phyloP scores from a whole-genome alignment of 2,888 invertebrate genomes.

The Pilophorus perplexus region DNA sequence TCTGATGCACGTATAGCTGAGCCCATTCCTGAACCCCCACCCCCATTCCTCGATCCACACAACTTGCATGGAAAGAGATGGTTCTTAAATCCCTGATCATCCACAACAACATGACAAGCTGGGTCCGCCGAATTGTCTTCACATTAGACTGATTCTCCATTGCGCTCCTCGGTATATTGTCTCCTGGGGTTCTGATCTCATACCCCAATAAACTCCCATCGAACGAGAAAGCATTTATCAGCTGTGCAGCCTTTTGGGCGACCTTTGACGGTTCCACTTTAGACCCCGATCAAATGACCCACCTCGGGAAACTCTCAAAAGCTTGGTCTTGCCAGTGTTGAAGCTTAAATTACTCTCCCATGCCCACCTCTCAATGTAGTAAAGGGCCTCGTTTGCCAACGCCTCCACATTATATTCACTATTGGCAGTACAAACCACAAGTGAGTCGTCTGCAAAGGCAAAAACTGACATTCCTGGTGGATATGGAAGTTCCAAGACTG shows the following conservation, averaged over 20 bases:
- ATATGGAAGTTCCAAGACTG: too few relatives aligned
- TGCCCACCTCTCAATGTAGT: not conserved
- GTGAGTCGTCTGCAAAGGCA: constrained; percentile 2
- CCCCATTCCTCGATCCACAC: not conserved
- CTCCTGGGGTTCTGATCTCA: not conserved
- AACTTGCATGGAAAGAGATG: constrained; percentile 5
- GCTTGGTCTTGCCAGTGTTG: not conserved
- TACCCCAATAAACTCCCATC: not conserved
- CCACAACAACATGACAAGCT: not conserved
- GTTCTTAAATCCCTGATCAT: not conserved
- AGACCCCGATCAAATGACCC: too few relatives aligned
- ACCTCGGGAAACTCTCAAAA: not conserved
- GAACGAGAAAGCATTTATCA: not conserved
- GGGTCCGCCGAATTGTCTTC: not conserved
- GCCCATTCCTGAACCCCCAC: not conserved
- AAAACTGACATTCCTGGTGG: too few relatives aligned
- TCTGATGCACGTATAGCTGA: not conserved
- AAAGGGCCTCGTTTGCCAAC: not conserved
- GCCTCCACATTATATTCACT: not conserved
- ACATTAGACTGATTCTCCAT: not conserved
- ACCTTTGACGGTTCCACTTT: too few relatives aligned
- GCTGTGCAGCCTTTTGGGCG: too few relatives aligned
- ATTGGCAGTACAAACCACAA: not conserved
- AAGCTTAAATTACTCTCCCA: not conserved
- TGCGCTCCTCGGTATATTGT: not conserved